These are phyloP conservation scores for Rhingia rostrata DNA, from an alignment of 2,888 invertebrate species.

Conservation along the genomic window DNA sequence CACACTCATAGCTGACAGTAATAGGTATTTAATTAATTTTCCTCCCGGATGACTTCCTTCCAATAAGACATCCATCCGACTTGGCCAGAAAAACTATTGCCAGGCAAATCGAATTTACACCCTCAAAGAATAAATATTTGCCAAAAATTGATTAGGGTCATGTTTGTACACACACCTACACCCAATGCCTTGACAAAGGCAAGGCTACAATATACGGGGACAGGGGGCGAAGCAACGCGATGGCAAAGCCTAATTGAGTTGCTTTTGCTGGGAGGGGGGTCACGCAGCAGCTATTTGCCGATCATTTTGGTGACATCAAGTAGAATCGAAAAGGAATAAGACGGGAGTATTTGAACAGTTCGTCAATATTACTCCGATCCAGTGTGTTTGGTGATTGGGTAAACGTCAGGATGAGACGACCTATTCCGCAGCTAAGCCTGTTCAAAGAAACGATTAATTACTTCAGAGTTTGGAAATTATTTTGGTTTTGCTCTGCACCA, in stretches of 20 bases:
- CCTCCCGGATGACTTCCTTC: conserved; percentile 8
- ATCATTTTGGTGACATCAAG: conserved; percentile 62
- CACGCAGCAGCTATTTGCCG: conserved; percentile 51
- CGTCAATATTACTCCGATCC: conserved; percentile 35
- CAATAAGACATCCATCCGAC: conserved; percentile 51
- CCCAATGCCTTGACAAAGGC: conserved; percentile 9
- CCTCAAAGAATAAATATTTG: conserved; percentile 66
- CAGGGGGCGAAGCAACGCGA: not conserved
- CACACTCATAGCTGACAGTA: conserved; percentile 11
- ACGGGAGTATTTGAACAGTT: conserved; percentile 36
- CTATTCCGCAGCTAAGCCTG: conserved; percentile 7
- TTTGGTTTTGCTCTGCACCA: conserved; percentile 3
- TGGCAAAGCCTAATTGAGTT: conserved; percentile 39
- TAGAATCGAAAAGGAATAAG: conserved; percentile 35
- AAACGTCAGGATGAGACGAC: not conserved
- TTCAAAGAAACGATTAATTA: conserved; percentile 62
- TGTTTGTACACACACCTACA: conserved; percentile 53
- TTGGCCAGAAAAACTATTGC: conserved; percentile 51
- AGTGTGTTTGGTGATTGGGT: conserved; percentile 35
- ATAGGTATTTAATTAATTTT: conserved; percentile 70
- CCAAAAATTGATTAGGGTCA: conserved; percentile 68
- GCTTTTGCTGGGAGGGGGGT: not conserved
- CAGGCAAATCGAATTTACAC: conserved; percentile 63
- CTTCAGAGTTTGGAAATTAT: conserved; percentile 45
- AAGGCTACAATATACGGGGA: conserved; percentile 10